A percentile compares a stretch with the other conserved stretches of the same genome.
Evolutionary conservation across 2,797 vertebrate species (phyloP).

Genomic region (Hylomyscus alleni): DNA sequence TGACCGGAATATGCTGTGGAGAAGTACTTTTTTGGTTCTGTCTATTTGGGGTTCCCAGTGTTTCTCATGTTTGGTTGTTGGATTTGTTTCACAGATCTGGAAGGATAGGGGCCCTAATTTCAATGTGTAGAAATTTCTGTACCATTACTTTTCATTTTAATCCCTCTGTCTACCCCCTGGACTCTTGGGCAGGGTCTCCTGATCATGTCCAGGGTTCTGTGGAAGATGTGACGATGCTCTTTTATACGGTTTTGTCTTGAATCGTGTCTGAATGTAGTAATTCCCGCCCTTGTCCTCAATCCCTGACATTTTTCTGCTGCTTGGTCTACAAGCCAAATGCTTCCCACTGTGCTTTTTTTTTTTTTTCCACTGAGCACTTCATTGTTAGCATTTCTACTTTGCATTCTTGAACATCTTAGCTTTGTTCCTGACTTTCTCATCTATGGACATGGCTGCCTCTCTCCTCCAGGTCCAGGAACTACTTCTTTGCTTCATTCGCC

Average conservation of each 20-base stretch:
- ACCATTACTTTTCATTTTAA: neutral
- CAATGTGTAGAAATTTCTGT: neutral
- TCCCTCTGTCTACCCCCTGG: neutral
- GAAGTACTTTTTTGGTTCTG: neutral
- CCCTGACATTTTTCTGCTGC: neutral
- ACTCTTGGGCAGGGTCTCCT: neutral
- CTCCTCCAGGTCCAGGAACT: neutral
- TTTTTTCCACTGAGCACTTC: neutral
- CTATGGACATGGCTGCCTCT: neutral
- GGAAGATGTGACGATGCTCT: neutral
- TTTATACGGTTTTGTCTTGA: neutral
- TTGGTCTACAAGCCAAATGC: neutral
- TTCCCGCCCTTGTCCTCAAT: neutral
- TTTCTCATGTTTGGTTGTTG: neutral
- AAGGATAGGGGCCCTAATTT: neutral
- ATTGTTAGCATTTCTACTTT: neutral
- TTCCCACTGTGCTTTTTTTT: fast-evolving
- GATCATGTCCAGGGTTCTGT: neutral
- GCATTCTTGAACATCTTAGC: neutral
- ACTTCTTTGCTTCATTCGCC: neutral
- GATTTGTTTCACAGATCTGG: neutral
- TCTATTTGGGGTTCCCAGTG: neutral
- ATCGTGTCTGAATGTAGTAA: neutral
- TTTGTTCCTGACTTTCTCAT: neutral
- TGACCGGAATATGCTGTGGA: neutral